A percentile compares a stretch with the other conserved stretches of the same genome.
Evolutionary conservation across 2,797 vertebrate genomes (phyloP).

Genomic region (Squalus acanthias): DNA sequence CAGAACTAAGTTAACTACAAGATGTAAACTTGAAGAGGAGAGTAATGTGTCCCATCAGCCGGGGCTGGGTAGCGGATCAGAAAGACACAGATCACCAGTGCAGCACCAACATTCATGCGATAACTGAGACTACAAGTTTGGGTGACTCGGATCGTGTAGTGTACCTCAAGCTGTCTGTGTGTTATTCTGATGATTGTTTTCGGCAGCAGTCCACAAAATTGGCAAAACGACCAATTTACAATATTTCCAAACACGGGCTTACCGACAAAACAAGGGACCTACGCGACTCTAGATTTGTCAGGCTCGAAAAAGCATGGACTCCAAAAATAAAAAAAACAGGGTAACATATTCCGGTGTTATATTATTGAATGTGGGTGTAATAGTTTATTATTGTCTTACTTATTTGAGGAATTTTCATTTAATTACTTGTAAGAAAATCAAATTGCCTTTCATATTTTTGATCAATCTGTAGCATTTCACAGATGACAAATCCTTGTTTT

Average conservation of each 20-base stretch:
- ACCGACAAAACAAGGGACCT: background rate
- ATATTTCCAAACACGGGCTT: background rate
- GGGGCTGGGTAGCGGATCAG: background rate
- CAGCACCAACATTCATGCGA: background rate
- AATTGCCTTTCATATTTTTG: too few relatives aligned
- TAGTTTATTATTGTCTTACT: too few relatives aligned
- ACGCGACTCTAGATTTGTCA: background rate
- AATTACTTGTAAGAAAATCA: too few relatives aligned
- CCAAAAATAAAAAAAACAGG: too few relatives aligned
- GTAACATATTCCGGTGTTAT: too few relatives aligned
- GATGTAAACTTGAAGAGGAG: background rate
- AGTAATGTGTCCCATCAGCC: background rate
- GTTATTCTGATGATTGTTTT: background rate
- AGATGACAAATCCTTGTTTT: too few relatives aligned
- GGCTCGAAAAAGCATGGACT: background rate
- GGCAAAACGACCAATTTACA: background rate
- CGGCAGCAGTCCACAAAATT: too few relatives aligned
- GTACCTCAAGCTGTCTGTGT: background rate
- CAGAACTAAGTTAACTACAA: background rate
- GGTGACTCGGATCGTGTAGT: background rate
- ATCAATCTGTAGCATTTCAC: too few relatives aligned
- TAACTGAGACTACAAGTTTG: background rate
- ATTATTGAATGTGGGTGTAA: too few relatives aligned
- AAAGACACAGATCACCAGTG: background rate
- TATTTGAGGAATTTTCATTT: too few relatives aligned